Evolutionary conservation across 2,888 invertebrate genomes (phyloP).

Genomic region (Neocrepidodera transversa): DNA sequence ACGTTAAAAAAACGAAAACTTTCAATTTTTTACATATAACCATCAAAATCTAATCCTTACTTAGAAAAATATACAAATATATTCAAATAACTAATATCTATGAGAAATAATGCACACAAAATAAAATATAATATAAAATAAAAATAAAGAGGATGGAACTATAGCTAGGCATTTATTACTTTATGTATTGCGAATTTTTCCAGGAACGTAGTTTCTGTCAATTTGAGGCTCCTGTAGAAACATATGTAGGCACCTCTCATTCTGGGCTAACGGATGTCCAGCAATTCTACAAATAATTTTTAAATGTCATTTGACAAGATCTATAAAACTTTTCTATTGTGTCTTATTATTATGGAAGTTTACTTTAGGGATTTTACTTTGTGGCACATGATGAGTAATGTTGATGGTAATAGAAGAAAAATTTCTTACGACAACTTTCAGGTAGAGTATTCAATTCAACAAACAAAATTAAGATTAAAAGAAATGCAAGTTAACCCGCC

Average conservation of each 20-base stretch:
- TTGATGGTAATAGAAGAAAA: no score
- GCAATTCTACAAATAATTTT: slow-evolving; percentile 79
- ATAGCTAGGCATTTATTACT: slow-evolving; percentile 35
- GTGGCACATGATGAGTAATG: no score
- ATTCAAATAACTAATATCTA: slow-evolving; percentile 31
- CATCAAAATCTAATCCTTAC: slow-evolving; percentile 22
- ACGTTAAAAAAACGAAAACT: not conserved
- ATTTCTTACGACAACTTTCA: no score
- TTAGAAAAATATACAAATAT: slow-evolving; percentile 36
- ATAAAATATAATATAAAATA: slow-evolving; percentile 25
- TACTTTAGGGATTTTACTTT: no score
- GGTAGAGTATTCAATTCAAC: no score
- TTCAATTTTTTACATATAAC: slow-evolving; percentile 17
- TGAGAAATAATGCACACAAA: slow-evolving; percentile 26
- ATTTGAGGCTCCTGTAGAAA: slow-evolving; percentile 97
- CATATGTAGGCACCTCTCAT: slow-evolving; percentile 99
- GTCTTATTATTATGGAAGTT: no score
- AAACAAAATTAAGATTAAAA: no score
- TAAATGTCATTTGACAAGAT: not conserved
- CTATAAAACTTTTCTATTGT: not conserved
- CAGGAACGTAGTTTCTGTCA: slow-evolving; percentile 99
- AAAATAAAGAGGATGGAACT: slow-evolving; percentile 43
- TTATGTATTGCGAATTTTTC: slow-evolving; percentile 97
- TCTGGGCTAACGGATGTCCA: slow-evolving; percentile 98
- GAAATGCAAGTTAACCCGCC: no score